Evolutionary conservation across 2,797 vertebrate genomes (phyloP), one percentile per base, ranked within the genome.

Genomic region (Crocidura indochinensis): DNA sequence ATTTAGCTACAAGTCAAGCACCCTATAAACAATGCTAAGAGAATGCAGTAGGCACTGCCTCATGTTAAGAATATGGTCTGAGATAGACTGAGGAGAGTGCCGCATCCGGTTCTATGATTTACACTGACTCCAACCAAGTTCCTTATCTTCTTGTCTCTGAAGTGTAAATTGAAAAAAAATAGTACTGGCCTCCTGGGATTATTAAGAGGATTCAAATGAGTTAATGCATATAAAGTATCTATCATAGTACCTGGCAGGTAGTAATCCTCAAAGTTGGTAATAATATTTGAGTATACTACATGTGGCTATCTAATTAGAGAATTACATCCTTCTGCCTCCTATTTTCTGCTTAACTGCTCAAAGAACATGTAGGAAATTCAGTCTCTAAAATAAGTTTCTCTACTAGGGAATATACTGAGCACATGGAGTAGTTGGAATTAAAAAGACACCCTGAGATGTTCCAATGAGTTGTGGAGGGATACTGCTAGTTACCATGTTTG

Each of bases 41-140:
- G 9, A 2, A 44, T 20, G 19, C 17, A 46, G 69, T 19, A 22
- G 8, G 14, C 56, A 19, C 5, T 64, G 56, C 68, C 47, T 62
- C 0, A 5, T 47, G 68, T 47, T 68, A 82, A 24, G 47, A 73
- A 27, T n/a, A 44, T 22, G 27, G 62, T 67, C 75, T 53, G 22
- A 83, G n/a, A 53, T 80, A 87, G 51, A 76, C 27, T 0, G 11
- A 11, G 27, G 72, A 87, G 74, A 53, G 26, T 27, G 49, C 51
- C 20, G 10, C 26, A 53, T 79, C 93, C 87, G 53, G 80, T 78
- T 92, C 94, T 38, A 51, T 51, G 1, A 6, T 87, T 75, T 20
- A 11, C 26, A 26, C 8, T 51, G 87, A 89, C 44, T 65, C 60
- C 47, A 73, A 10, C 46, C 17, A 53, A 78, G 7, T 84, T 78